A percentile compares a stretch with the other conserved stretches of the same genome.
Conservation (phyloP, 2,797 vertebrate species). For the Pantherophis vulpinus region DNA sequence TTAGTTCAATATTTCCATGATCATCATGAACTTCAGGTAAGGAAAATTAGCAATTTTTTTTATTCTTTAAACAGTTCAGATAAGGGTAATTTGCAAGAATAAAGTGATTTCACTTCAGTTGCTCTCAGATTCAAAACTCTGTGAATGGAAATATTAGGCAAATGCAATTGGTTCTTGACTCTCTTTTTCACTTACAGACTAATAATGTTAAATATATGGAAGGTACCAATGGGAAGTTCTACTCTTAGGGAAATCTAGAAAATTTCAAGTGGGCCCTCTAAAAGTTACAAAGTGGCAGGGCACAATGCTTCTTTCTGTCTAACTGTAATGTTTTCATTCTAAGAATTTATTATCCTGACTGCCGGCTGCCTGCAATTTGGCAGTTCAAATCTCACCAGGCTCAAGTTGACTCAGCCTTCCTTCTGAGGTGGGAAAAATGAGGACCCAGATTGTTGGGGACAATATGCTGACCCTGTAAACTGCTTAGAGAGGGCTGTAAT, state of each 20-base stretch:
- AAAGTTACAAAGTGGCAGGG: not conserved
- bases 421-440: too few relatives aligned
- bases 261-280: not conserved
- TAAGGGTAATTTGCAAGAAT: conserved; percentile 18
- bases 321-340: not conserved
- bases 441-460: too few relatives aligned
- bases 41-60: conserved; percentile 20
- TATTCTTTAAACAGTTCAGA: conserved; percentile 32
- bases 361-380: too few relatives aligned
- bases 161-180: not conserved
- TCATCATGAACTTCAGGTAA: conserved; percentile 4
- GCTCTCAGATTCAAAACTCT: conserved; percentile 27
- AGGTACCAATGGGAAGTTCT: not conserved
- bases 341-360: not conserved
- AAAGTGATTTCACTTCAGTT: conserved; percentile 14
- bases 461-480: too few relatives aligned
- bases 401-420: too few relatives aligned
- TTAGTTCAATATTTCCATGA: not conserved
- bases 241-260: not conserved
- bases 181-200: not conserved
- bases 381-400: too few relatives aligned
- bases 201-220: not conserved
- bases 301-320: not conserved
- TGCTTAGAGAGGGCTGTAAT: too few relatives aligned
- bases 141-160: conserved; percentile 32